A percentile compares a stretch with the other conserved stretches of the same genome.
Evolutionary conservation across 2,113 vertebrate genomes (phyloP).

Genomic region (Trichomycterus rosablanca): DNA sequence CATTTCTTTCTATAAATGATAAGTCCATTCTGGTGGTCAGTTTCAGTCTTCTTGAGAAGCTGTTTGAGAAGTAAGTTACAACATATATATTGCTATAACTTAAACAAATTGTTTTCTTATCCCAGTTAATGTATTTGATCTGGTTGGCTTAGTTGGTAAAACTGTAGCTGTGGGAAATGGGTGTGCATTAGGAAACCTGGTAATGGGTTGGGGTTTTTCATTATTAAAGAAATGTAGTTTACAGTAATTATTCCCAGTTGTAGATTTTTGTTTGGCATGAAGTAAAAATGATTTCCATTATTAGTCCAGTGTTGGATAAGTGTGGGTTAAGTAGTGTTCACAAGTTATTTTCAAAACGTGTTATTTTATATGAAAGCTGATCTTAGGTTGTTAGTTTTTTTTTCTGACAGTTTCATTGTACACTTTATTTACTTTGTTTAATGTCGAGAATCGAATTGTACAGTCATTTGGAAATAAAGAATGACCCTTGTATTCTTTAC

Average conservation of each 20-base stretch:
- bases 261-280: too few relatives aligned
- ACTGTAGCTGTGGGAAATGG: too few relatives aligned
- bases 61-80: too few relatives aligned
- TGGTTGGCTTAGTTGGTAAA: too few relatives aligned
- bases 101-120: too few relatives aligned
- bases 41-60: too few relatives aligned
- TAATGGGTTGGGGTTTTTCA: not conserved
- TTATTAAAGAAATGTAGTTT: not conserved
- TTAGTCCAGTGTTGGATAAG: not conserved
- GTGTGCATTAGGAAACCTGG: not conserved
- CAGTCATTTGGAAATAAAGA: not conserved
- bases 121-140: too few relatives aligned
- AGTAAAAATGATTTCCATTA: not conserved
- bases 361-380: not conserved
- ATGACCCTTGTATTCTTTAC: not conserved
- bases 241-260: not conserved
- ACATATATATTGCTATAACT: too few relatives aligned
- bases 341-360: not conserved
- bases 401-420: not conserved
- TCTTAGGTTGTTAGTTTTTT: not conserved
- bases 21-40: too few relatives aligned
- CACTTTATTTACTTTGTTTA: constrained; percentile 1
- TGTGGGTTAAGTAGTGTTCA: constrained; percentile 27
- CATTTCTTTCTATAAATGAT: too few relatives aligned
- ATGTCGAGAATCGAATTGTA: constrained; percentile 1